A percentile compares a stretch with the other conserved stretches of the same genome.
phyloP scores from a whole-genome alignment of 64 coral and sea anemone species.

The Pocillopora damicornis region DNA sequence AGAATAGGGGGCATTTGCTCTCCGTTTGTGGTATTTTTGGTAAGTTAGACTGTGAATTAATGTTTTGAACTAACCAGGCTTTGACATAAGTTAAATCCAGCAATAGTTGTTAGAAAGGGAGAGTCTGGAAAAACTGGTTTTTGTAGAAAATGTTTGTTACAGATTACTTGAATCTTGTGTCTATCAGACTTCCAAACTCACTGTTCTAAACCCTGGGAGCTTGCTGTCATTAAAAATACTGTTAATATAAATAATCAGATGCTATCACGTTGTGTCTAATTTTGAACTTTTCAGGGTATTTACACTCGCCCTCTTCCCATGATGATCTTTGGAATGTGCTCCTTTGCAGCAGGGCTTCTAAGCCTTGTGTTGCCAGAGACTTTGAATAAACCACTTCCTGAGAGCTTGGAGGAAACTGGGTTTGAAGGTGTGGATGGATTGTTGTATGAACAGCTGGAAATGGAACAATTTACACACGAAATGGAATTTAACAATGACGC shows the following conservation, averaged over 20 bases:
- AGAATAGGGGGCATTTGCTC: slow-evolving; percentile 84
- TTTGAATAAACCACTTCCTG: slow-evolving; percentile 85
- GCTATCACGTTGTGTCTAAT: neutral
- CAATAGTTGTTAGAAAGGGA: neutral
- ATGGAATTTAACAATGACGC: slow-evolving; percentile 55
- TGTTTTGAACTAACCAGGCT: neutral
- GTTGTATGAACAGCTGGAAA: slow-evolving; percentile 64
- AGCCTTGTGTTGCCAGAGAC: slow-evolving; percentile 81
- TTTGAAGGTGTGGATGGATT: slow-evolving; percentile 40
- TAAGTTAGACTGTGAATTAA: slow-evolving; percentile 33
- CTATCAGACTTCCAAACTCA: no score
- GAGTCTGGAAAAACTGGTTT: neutral
- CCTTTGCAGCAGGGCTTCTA: slow-evolving; percentile 76
- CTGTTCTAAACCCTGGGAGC: neutral
- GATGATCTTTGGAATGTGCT: slow-evolving; percentile 94
- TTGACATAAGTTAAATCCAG: neutral
- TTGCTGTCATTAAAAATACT: neutral
- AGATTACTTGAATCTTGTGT: neutral
- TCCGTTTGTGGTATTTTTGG: slow-evolving; percentile 90
- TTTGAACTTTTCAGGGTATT: slow-evolving; percentile 55
- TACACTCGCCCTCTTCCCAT: slow-evolving; percentile 89
- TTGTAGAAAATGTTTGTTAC: neutral
- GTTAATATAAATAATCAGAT: neutral
- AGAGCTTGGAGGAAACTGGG: slow-evolving; percentile 83
- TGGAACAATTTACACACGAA: slow-evolving; percentile 60